These are phyloP conservation scores for Siderastrea radians DNA, from an alignment of 92 coral and sea anemone genomes.

Conservation along the genomic window DNA sequence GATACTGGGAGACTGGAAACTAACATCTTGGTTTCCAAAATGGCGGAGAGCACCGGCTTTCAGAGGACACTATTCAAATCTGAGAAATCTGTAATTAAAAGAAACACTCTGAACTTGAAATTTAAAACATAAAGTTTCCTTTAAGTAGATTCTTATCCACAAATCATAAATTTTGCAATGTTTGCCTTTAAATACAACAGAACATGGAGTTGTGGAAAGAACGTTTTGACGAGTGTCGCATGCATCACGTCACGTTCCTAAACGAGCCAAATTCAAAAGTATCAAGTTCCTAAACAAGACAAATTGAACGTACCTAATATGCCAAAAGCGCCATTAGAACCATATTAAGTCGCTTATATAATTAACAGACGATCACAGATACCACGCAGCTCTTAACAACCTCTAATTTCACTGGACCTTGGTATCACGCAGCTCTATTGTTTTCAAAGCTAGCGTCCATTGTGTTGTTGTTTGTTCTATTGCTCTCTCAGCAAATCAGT, in stretches of 20 bases:
- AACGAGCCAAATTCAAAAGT: too few relatives aligned
- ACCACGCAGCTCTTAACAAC: too few relatives aligned
- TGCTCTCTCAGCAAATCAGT: too few relatives aligned
- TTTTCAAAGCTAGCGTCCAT: too few relatives aligned
- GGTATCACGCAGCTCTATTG: too few relatives aligned
- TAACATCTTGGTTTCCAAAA: neutral
- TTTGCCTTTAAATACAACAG: constrained; percentile 8
- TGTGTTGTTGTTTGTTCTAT: too few relatives aligned
- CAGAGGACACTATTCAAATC: neutral
- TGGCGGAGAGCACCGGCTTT: neutral
- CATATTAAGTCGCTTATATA: too few relatives aligned
- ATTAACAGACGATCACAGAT: too few relatives aligned
- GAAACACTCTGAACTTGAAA: constrained; percentile 16
- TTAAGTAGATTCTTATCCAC: neutral
- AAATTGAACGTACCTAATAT: too few relatives aligned
- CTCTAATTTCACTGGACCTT: too few relatives aligned
- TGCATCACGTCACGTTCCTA: neutral
- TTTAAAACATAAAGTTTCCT: constrained; percentile 8
- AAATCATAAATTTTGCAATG: constrained; percentile 11
- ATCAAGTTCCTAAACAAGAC: too few relatives aligned
- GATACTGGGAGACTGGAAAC: constrained; percentile 1
- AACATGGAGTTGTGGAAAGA: neutral
- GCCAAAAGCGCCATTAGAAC: too few relatives aligned
- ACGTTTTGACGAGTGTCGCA: neutral
- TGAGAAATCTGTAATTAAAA: constrained; percentile 6